phyloP scores from a whole-genome alignment of 2,888 invertebrate species.

The Aporophyla lueneburgensis region DNA sequence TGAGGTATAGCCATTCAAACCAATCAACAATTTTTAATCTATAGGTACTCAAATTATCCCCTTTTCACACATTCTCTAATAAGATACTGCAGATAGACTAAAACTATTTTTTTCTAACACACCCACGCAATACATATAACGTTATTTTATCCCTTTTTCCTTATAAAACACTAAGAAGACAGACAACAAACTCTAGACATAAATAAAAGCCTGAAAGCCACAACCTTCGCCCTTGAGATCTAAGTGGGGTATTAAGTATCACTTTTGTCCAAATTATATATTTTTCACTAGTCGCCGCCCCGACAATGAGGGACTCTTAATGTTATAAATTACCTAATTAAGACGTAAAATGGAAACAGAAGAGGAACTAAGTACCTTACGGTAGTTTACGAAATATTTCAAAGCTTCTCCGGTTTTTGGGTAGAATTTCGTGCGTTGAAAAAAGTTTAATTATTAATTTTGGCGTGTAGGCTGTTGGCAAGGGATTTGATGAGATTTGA shows the following conservation, averaged over 20 bases:
- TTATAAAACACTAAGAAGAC: constrained; percentile 18
- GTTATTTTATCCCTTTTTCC: neutral
- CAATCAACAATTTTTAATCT: neutral
- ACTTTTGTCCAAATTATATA: constrained; percentile 60
- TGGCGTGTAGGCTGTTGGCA: neutral
- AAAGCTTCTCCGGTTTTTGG: constrained; percentile 4
- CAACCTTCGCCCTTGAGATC: constrained; percentile 45
- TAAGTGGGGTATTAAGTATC: constrained; percentile 60
- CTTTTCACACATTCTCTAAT: neutral
- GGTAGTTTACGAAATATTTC: constrained; percentile 40
- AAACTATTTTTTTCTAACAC: neutral
- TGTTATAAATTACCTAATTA: constrained; percentile 63
- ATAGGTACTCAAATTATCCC: neutral
- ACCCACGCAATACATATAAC: constrained; percentile 12
- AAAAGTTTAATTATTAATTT: constrained; percentile 28
- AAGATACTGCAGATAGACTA: neutral
- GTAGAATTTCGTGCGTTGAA: constrained; percentile 1
- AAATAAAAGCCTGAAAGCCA: constrained; percentile 39
- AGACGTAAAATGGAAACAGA: constrained; percentile 58
- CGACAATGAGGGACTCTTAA: constrained; percentile 52
- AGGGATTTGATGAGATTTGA: constrained; percentile 4
- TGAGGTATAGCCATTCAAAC: neutral
- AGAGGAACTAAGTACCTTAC: constrained; percentile 34
- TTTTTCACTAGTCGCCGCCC: constrained; percentile 52
- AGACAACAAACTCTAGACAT: constrained; percentile 33